Conservation (phyloP, 1,140 invertebrate species). For the Drosophila neocordata region DNA sequence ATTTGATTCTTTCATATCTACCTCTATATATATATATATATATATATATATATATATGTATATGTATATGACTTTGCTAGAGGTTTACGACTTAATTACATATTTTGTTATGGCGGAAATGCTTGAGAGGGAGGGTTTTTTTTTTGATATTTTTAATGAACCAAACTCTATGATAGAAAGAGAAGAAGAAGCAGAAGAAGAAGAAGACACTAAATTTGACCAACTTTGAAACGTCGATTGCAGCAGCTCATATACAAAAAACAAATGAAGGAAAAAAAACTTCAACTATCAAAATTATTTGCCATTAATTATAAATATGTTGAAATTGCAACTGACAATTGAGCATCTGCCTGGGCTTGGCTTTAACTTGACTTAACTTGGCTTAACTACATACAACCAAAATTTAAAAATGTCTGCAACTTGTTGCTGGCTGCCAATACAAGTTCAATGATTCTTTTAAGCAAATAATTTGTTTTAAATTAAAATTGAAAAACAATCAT, state of each 20-base stretch:
- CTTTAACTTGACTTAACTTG: constrained; percentile 29
- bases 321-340: constrained; percentile 66
- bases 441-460: constrained; percentile 73
- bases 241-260: constrained; percentile 65
- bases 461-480: background rate
- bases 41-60: too few species aligned
- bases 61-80: constrained; percentile 63
- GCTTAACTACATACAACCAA: constrained; percentile 3
- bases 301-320: constrained; percentile 81
- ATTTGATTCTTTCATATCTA: constrained; percentile 24
- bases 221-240: constrained; percentile 33
- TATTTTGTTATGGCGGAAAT: constrained; percentile 62
- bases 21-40: background rate
- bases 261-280: constrained; percentile 22
- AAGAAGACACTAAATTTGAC: constrained; percentile 26
- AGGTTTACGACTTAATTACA: constrained; percentile 63
- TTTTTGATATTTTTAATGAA: constrained; percentile 12
- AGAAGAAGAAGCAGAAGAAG: background rate
- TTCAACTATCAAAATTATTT: constrained; percentile 71
- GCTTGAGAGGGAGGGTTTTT: constrained; percentile 45
- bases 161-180: constrained; percentile 31
- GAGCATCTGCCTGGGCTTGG: constrained; percentile 54
- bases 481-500: too few species aligned
- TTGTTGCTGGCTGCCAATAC: constrained; percentile 62
- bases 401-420: constrained; percentile 41